Conservation (phyloP, 2,797 vertebrate species). For the Aphelocoma californica region DNA sequence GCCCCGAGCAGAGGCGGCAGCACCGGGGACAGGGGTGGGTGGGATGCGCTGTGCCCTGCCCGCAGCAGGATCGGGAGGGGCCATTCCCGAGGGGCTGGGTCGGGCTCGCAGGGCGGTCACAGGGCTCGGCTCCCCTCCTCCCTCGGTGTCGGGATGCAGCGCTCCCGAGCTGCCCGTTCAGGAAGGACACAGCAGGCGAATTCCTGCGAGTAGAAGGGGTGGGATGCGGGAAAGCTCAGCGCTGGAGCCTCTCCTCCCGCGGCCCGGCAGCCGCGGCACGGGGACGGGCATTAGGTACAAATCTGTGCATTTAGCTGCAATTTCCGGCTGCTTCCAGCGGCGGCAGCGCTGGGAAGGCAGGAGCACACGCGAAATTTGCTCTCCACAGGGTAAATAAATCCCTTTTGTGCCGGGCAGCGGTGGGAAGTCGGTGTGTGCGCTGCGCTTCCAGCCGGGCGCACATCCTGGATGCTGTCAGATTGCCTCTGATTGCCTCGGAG, state of each 20-base stretch:
- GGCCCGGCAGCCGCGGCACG: neutral
- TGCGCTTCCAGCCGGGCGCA: neutral
- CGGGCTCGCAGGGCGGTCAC: neutral
- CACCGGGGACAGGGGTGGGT: neutral
- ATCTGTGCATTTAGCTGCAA: accelerated
- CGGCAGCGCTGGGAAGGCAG: neutral
- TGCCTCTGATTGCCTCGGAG: neutral
- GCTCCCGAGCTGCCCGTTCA: neutral
- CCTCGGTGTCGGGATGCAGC: neutral
- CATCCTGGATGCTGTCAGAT: neutral
- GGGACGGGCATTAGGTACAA: accelerated
- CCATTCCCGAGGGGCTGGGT: neutral
- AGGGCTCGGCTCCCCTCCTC: neutral
- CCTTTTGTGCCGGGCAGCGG: neutral
- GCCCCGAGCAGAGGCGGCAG: neutral
- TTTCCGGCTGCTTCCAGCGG: neutral
- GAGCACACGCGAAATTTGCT: neutral
- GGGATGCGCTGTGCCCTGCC: neutral
- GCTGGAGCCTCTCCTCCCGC: neutral
- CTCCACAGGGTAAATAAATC: neutral
- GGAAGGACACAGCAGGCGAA: accelerated
- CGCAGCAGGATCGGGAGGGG: accelerated
- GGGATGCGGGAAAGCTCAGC: neutral
- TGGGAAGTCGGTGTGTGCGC: neutral
- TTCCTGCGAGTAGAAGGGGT: neutral